phyloP scores from a whole-genome alignment of 2,113 vertebrate genomes.

The Cochlearius cochlearius region DNA sequence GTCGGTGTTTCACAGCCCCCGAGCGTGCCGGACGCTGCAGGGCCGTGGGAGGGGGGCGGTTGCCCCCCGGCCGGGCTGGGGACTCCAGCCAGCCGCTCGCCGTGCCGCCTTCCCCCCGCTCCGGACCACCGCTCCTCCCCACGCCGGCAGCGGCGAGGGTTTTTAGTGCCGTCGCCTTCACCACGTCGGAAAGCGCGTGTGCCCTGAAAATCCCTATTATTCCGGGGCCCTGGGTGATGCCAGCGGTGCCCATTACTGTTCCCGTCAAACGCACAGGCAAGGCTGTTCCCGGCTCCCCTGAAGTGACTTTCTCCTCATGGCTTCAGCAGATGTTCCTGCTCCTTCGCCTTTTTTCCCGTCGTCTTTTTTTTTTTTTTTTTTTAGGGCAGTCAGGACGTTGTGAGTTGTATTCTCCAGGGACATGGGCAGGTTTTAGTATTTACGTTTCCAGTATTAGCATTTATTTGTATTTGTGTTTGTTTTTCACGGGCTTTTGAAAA shows the following conservation, averaged over 20 bases:
- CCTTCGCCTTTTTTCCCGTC: background rate
- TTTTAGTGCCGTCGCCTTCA: background rate
- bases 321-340: slow-evolving; percentile 61
- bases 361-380: background rate
- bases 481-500: slow-evolving; percentile 66
- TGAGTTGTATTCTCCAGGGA: slow-evolving; percentile 33
- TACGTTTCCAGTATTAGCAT: slow-evolving; percentile 63
- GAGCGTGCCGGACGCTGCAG: background rate
- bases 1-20: fast-evolving
- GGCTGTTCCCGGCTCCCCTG: slow-evolving; percentile 36
- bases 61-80: background rate
- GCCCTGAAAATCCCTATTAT: background rate
- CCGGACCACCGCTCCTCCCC: background rate
- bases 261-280: background rate
- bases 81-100: background rate
- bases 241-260: background rate
- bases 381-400: slow-evolving; percentile 19
- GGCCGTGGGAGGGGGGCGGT: fast-evolving
- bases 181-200: fast-evolving
- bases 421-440: slow-evolving; percentile 59
- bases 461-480: slow-evolving; percentile 72
- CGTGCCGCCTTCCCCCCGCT: background rate
- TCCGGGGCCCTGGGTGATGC: background rate
- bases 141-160: fast-evolving
- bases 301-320: slow-evolving; percentile 50